A percentile compares a stretch with the other conserved stretches of the same genome.
Evolutionary conservation across 1,140 invertebrate species (phyloP).

Genomic region (Scaptomyza graminum): DNA sequence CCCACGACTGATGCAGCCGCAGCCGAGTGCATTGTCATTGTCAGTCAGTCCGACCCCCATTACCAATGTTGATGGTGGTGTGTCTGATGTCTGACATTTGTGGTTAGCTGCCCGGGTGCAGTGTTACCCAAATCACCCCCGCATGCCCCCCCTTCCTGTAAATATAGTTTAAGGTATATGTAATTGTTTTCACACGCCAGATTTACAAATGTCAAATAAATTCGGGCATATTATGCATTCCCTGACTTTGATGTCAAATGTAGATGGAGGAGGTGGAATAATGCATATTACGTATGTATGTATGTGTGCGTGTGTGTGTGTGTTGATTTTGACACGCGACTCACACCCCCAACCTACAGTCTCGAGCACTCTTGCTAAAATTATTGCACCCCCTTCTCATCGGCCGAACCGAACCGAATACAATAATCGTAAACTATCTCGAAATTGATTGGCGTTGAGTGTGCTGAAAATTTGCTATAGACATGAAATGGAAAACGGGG

Average conservation of each 20-base stretch:
- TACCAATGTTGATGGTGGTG: slow-evolving; percentile 27
- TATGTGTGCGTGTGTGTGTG: slow-evolving; percentile 17
- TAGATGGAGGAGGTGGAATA: not conserved
- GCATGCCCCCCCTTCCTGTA: too few species aligned
- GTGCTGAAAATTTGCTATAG: slow-evolving; percentile 61
- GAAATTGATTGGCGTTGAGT: slow-evolving; percentile 78
- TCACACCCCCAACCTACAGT: slow-evolving; percentile 33
- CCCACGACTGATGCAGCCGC: slow-evolving; percentile 23
- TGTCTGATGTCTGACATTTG: slow-evolving; percentile 29
- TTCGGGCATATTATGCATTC: slow-evolving; percentile 68
- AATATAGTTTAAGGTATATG: slow-evolving; percentile 45
- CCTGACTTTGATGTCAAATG: not conserved
- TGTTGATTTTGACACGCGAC: slow-evolving; percentile 69
- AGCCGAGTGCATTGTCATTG: slow-evolving; percentile 41
- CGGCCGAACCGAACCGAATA: slow-evolving; percentile 35
- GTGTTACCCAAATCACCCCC: not conserved
- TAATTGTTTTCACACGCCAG: slow-evolving; percentile 78
- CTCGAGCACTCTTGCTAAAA: slow-evolving; percentile 28
- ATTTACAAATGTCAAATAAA: slow-evolving; percentile 74
- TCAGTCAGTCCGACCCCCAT: slow-evolving; percentile 36
- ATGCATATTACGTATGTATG: slow-evolving; percentile 13
- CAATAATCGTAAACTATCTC: slow-evolving; percentile 75
- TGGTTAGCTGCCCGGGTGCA: slow-evolving; percentile 22
- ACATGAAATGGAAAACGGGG: slow-evolving; percentile 53
- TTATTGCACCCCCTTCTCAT: not conserved